Percentiles rank a stretch among this genome's conserved stretches.
These are phyloP conservation scores for Pachyrhynchus sulphureomaculatus DNA, from an alignment of 1,140 invertebrate genomes.

Conservation along the genomic window DNA sequence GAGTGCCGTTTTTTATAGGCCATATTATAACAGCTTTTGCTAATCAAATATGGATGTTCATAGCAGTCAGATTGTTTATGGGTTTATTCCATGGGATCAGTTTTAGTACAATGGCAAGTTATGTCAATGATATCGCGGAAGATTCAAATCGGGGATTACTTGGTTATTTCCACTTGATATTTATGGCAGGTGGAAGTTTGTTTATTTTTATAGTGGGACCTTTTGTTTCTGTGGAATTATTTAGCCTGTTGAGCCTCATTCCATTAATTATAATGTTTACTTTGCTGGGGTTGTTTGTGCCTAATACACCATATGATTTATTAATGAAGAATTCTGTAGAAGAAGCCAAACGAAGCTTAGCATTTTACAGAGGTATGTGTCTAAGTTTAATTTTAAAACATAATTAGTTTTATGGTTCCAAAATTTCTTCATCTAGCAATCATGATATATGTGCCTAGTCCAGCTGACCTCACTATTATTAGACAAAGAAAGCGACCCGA, in stretches of 20 bases:
- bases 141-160: slow-evolving; percentile 38
- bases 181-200: slow-evolving; percentile 58
- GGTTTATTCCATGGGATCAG: slow-evolving; percentile 52
- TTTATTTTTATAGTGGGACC: slow-evolving; percentile 61
- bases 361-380: no score
- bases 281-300: slow-evolving; percentile 54
- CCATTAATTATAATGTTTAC: slow-evolving; percentile 56
- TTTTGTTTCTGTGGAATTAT: slow-evolving; percentile 56
- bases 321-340: slow-evolving; percentile 1
- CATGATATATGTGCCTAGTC: no score
- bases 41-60: slow-evolving; percentile 43
- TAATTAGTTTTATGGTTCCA: no score
- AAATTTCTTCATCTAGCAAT: no score
- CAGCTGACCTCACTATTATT: no score
- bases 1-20: slow-evolving; percentile 49
- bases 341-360: slow-evolving; percentile 20
- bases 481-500: no score
- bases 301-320: slow-evolving; percentile 70
- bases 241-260: slow-evolving; percentile 54
- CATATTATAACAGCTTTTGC: slow-evolving; percentile 52
- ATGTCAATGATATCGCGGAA: slow-evolving; percentile 56
- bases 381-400: no score
- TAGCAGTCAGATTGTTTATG: slow-evolving; percentile 50
- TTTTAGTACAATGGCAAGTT: slow-evolving; percentile 55
- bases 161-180: no score